Evolutionary conservation across 2,113 vertebrate genomes (phyloP), one percentile per base, ranked within the genome.

Genomic region (Chloroceryle aenea): DNA sequence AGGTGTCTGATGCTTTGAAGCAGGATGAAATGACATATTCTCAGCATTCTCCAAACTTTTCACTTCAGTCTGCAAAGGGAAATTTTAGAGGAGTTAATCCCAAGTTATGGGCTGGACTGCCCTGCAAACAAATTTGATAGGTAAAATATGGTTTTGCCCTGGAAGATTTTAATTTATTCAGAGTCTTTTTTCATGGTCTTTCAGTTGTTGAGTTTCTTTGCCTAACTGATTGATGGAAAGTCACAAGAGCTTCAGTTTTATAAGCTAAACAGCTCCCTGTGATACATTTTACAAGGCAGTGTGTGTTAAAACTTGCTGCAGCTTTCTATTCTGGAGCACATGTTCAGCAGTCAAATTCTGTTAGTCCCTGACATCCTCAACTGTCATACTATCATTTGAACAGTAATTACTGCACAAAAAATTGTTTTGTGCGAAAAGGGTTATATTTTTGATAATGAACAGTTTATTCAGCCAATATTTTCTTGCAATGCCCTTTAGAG

Each of bases 301-400:
- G 45, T 82, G 92, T 61, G 83, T 87, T 75, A 78, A 81, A 95
- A 76, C 72, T 93, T 71, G 14, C 77, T 95, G 94, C 92, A 97
- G 94, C 75, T 95, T 97, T 96, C 94, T 94, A 53, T 95, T 94
- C 96, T 94, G 90, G 95, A 85, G 75, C 92, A 73, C 77, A 50
- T 30, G 69, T 92, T 93, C 30, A 79, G 85, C 90, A 93, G 68
- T 71, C 80, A 94, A 93, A 75, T 63, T 10, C 42, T 63, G 75
- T 76, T 84, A 79, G 81, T 67, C 68, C 67, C 88, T 93, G 95
- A 91, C 88, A 43, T 96, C 87, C 91, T 88, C 64, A 95, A 87
- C 74, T 77, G 80, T 12, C 23, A 69, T 64, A 66, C 71, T 53
- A 3, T 77, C 83, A 61, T 61, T 72, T 95, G 74, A 14, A 42